A percentile compares a stretch with the other conserved stretches of the same genome.
These are phyloP conservation scores for Forbesichthys papilliferus DNA, from an alignment of 2,113 vertebrate species.

Conservation along the genomic window DNA sequence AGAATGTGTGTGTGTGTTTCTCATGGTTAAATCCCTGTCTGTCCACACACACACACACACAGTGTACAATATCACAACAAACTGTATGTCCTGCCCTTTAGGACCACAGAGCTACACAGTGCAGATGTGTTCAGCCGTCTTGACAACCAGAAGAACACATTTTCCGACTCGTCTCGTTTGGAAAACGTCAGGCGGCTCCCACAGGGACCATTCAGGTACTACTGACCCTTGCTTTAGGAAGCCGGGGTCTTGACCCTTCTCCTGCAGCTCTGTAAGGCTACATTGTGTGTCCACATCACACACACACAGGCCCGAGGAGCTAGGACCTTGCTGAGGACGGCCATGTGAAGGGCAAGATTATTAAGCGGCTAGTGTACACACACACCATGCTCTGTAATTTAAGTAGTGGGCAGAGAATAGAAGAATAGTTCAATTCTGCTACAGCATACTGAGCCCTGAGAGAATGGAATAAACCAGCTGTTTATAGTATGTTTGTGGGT, in stretches of 20 bases:
- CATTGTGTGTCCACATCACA: slow-evolving; percentile 33
- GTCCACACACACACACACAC: slow-evolving; percentile 20
- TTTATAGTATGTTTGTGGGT: slow-evolving; percentile 22
- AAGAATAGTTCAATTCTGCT: slow-evolving; percentile 48
- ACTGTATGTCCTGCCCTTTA: slow-evolving; percentile 16
- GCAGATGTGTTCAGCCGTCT: slow-evolving; percentile 11
- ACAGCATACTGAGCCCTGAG: slow-evolving; percentile 23
- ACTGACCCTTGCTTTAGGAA: slow-evolving; percentile 24
- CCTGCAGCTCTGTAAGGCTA: slow-evolving; percentile 23
- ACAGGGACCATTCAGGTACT: slow-evolving; percentile 25
- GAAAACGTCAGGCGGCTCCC: slow-evolving; percentile 43
- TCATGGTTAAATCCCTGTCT: slow-evolving; percentile 32
- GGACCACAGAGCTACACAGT: slow-evolving; percentile 32
- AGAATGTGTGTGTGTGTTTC: slow-evolving; percentile 7
- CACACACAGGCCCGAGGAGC: not conserved
- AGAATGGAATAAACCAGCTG: slow-evolving; percentile 56
- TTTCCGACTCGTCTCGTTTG: not conserved
- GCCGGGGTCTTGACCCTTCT: slow-evolving; percentile 47
- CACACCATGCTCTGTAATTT: not conserved
- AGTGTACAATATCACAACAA: not conserved
- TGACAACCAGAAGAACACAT: not conserved
- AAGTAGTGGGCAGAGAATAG: slow-evolving; percentile 36
- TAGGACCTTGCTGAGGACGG: not conserved
- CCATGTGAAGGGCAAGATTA: not conserved
- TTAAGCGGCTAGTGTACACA: not conserved